Base-by-base conservation (phyloP, 2,113 vertebrate species). In the Astur gentilis region DNA sequence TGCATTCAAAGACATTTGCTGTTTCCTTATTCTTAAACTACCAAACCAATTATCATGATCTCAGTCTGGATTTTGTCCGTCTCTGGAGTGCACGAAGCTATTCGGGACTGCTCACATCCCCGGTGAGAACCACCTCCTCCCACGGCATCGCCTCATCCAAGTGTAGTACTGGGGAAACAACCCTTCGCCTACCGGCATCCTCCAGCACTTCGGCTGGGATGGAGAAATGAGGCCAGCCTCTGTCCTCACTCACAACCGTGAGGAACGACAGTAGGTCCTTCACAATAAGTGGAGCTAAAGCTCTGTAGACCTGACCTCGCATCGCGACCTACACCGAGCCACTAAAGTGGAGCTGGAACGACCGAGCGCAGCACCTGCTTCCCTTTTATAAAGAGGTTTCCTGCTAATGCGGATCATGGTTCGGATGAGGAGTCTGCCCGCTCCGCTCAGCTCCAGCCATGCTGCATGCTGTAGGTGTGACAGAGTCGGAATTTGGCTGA, bases 141-240 rank as follows among this genome's bases (percentile, higher is more conserved):
- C 0, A 0, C 4, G 2, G 72, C 65, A 36, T 32, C 1, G 2
- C 36, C 70, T 32, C 42, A 55, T 42, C 36, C 77, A 58, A 13
- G 8, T 22, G 27, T 45, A 40, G 11, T 21, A 15, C 6, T 1
- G 31, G 18, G 62, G 36, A 81, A 95, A 70, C 6, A 31, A 27
- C n/a, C 3, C 0, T 50, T 70, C 1, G 1, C 27, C 52, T 62
- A 2, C 69, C 0, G 6, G 70, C 49, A 44, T 17, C 44, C 70
- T 87, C 60, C 82, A 76, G 38, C 69, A 55, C 6, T 4, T 84
- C 73, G 85, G 42, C 47, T 72, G 52, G 27, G 49, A 89, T 9
- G 5, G 13, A 87, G 38, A 83, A 84, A 90, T 6, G 22, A 91
- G 66, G 40, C 69, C 87, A 57, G 38, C 2, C 19, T 36, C 77